Evolutionary conservation across 2,113 vertebrate species (phyloP), one percentile per base, ranked within the genome.

Genomic region (Gymnarchus niloticus): DNA sequence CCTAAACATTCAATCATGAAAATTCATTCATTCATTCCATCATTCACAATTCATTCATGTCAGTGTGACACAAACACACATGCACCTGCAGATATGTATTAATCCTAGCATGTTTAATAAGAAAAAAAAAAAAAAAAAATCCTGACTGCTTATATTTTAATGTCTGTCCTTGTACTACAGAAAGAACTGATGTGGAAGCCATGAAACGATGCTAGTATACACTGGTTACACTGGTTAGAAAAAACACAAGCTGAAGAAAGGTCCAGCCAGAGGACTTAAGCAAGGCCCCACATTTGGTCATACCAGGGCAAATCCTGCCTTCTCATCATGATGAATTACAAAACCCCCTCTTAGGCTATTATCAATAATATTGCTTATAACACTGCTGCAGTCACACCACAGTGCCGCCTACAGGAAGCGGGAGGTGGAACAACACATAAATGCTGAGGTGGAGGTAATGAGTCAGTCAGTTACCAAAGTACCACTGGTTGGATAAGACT

Each of bases 331-430:
- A 41, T 73, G 52, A 28, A 41, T 73, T 73, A 37, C n/a, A 41
- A 73, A 73, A 0, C 33, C 65, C 65, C 19, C 65, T 73, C 37
- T 73, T 52, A 41, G 14, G 65, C 33, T 73, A 41, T 41, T 73
- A 41, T 37, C 33, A 73, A 73, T 73, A 73, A 73, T 73, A 73
- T 73, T 73, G 65, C 33, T 73, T 73, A 73, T 73, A 73, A 73
- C 41, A 41, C 65, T 73, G 65, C 65, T 33, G 41, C 65, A 41
- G 65, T 73, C 65, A 73, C 41, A 78, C 21, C 9, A 48, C 19
- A n/a, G 76, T 3, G 76, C 76, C 76, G n/a, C 44, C 76, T 78
- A 78, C 76, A 44, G 76, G 44, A 19, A 48, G 41, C n/a, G 76
- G 76, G 21, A 78, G 44, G 76, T n/a, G n/a, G 46, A 48, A 46